These are phyloP conservation scores for Serripes groenlandicus DNA, from an alignment of 2,888 invertebrate species.

Conservation along the genomic window DNA sequence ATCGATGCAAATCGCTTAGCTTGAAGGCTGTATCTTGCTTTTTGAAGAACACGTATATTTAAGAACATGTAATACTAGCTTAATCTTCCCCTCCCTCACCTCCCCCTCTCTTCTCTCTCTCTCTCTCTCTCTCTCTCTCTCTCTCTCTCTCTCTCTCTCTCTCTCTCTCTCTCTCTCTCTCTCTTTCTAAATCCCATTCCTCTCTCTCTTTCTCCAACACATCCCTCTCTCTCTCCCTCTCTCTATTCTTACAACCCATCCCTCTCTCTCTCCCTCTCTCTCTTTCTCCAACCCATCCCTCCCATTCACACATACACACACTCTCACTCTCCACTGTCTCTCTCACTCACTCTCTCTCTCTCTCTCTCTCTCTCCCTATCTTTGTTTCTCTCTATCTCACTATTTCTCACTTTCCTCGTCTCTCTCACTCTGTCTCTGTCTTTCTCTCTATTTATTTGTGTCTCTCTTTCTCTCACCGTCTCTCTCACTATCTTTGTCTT, in stretches of 20 bases:
- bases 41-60: too few relatives aligned
- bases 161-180: neutral
- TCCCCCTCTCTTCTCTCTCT: neutral
- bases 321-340: neutral
- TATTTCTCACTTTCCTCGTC: neutral
- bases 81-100: neutral
- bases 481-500: neutral
- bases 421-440: neutral
- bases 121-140: neutral
- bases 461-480: neutral
- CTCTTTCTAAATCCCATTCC: too few relatives aligned
- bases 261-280: neutral
- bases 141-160: neutral
- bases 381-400: too few relatives aligned
- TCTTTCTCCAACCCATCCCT: neutral
- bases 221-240: neutral
- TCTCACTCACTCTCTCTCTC: neutral
- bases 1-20: too few relatives aligned
- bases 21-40: too few relatives aligned
- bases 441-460: neutral
- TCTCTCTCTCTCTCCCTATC: too few relatives aligned
- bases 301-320: neutral
- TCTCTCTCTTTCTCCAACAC: neutral
- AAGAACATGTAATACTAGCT: too few relatives aligned
- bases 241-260: neutral